phyloP scores from a whole-genome alignment of 1,140 invertebrate genomes.

The Bradynema listronoti region DNA sequence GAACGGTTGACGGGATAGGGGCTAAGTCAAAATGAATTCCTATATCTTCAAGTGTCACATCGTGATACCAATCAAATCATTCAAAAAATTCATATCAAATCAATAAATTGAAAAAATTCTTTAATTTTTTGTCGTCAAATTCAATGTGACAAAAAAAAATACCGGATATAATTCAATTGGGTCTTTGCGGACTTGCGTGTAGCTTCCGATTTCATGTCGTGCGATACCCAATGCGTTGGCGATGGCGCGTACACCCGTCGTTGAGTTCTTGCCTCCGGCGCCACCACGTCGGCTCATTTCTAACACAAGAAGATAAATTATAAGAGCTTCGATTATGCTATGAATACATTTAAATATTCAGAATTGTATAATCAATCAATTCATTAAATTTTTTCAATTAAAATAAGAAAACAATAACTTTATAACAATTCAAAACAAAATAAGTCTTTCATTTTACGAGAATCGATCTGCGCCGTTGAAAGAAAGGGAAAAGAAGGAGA shows the following conservation, averaged over 20 bases:
- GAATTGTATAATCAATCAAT: too few species aligned
- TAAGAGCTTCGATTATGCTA: too few species aligned
- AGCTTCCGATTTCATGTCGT: constrained; percentile 19
- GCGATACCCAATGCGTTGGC: constrained; percentile 20
- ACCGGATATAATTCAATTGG: constrained; percentile 26
- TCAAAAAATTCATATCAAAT: background rate
- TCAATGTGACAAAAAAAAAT: background rate
- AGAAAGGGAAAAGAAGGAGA: too few species aligned
- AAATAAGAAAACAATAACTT: too few species aligned
- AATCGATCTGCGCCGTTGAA: too few species aligned
- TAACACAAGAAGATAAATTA: background rate
- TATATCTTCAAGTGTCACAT: background rate
- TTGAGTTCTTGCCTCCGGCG: constrained; percentile 3
- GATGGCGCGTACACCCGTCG: constrained; percentile 19
- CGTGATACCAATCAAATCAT: background rate
- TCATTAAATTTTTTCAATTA: too few species aligned
- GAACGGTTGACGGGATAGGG: constrained; percentile 9
- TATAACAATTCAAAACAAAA: too few species aligned
- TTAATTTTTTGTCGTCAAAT: background rate
- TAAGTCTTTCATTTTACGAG: too few species aligned
- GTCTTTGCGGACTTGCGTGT: constrained; percentile 19
- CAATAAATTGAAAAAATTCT: background rate
- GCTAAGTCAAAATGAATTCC: background rate
- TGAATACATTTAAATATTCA: too few species aligned
- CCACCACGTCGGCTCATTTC: constrained; percentile 23